A percentile compares a stretch with the other conserved stretches of the same genome.
These are phyloP conservation scores for Atlantisia rogersi DNA, from an alignment of 2,113 vertebrate species.

Conservation along the genomic window DNA sequence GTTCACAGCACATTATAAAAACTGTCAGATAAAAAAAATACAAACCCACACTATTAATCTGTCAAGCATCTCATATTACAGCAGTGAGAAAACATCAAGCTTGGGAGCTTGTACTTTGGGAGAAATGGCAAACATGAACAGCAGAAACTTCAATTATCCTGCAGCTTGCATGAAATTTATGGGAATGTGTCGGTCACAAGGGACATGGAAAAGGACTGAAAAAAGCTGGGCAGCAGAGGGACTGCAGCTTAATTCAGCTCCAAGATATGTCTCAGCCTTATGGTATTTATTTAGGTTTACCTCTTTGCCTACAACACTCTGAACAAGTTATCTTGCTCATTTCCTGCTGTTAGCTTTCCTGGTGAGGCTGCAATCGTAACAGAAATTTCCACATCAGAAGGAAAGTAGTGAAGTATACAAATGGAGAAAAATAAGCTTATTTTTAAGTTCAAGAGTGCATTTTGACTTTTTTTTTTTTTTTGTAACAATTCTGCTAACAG, in stretches of 20 bases:
- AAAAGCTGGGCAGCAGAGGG: background rate
- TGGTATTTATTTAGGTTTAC: background rate
- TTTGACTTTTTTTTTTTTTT: background rate
- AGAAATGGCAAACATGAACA: background rate
- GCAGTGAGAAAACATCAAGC: background rate
- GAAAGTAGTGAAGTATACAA: background rate
- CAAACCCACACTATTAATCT: background rate
- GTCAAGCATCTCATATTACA: background rate
- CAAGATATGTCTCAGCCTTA: background rate
- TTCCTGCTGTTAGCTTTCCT: slow-evolving; percentile 1
- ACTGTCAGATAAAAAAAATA: background rate
- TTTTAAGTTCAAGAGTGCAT: background rate
- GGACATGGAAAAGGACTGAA: background rate
- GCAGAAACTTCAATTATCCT: background rate
- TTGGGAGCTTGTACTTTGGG: background rate
- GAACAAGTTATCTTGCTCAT: background rate
- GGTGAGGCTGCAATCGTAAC: background rate
- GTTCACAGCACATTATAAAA: background rate
- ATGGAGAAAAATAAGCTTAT: background rate
- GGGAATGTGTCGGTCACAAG: background rate
- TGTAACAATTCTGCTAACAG: background rate
- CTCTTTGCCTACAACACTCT: background rate
- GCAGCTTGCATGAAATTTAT: background rate
- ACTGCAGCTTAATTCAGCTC: background rate
- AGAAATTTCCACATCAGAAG: background rate